Base-by-base conservation (phyloP, 2,888 invertebrate species). In the Eupithecia centaureata region DNA sequence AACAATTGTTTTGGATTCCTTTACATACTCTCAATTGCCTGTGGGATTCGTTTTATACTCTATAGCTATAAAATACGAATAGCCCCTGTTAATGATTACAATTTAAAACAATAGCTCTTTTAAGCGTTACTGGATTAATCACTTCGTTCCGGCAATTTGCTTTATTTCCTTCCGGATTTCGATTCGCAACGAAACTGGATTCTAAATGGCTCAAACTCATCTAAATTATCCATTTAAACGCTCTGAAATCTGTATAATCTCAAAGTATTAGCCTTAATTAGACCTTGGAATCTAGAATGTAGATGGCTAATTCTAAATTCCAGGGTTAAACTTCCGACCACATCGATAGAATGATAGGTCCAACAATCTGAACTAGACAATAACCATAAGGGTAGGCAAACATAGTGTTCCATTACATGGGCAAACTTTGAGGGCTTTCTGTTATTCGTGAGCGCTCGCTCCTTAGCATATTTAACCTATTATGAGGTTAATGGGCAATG, bases 381-480 rank as follows among this genome's bases (percentile, higher is more conserved):
- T 75, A 68, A 63, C 66, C 61, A 71, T 74, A 72, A 73, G 64
- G 32, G 64, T 65, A 69, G 64, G 72, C 73, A 74, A 74, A 73
- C 72, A 72, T 65, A 65, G 68, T 67, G 71, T 74, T 72, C 58
- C 63, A 67, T 71, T 73, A 74, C 65, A 72, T 61, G 70, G 72
- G 67, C 72, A 70, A 84, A 84, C 72, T 83, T 86, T 72, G 68
- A 76, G 74, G 77, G 75, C 73, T 76, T 77, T 74, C 77, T 75
- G 79, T 83, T 82, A 85, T 81, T 79, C 83, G 75, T 81, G 80
- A 82, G 81, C 81, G 81, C 77, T 76, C 75, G 79, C 86, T 88
- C 81, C 85, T 90, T 90, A 88, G 87, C 90, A 90, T 91, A 90
- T 90, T 91, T 86, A 87, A 87, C 86, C 85, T 87, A 87, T 90